Conservation (phyloP, 2,888 invertebrate species). For the Aleiodes leptofemur region DNA sequence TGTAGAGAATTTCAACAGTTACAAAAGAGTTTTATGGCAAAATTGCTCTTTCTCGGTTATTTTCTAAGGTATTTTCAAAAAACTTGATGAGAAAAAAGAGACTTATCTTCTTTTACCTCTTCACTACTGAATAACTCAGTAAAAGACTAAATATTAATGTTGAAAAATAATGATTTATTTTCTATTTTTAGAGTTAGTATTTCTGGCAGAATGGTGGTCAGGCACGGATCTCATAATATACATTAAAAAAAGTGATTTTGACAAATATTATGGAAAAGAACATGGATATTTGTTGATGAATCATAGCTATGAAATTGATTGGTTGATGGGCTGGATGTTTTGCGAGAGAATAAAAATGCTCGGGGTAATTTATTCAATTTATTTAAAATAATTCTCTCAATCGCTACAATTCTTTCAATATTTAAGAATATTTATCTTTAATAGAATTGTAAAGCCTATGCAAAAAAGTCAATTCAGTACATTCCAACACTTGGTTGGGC, state of each 20-base stretch:
- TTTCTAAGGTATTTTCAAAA: too few species aligned
- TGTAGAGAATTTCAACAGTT: too few species aligned
- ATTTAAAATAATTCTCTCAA: conserved; percentile 53
- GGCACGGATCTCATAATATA: conserved; percentile 84
- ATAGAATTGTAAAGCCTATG: conserved; percentile 95
- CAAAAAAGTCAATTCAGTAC: conserved; percentile 93
- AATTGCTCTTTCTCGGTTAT: too few species aligned
- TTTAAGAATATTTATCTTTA: background rate
- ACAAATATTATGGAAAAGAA: conserved; percentile 89
- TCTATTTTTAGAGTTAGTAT: conserved; percentile 87
- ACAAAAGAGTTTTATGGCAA: too few species aligned
- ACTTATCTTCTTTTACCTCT: too few species aligned
- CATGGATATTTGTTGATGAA: conserved; percentile 95
- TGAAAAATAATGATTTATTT: conserved; percentile 7
- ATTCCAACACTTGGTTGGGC: conserved; percentile 96
- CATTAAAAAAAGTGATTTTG: conserved; percentile 86
- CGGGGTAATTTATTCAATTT: conserved; percentile 84
- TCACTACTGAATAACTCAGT: too few species aligned
- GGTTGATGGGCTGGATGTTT: conserved; percentile 95
- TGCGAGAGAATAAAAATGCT: conserved; percentile 87
- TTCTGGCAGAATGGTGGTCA: conserved; percentile 96
- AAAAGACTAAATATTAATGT: conserved; percentile 2
- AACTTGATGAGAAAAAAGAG: too few species aligned
- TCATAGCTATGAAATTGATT: conserved; percentile 96
- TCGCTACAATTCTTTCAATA: background rate